phyloP scores from a whole-genome alignment of 2,888 invertebrate species.

The Marronus borbonicus region DNA sequence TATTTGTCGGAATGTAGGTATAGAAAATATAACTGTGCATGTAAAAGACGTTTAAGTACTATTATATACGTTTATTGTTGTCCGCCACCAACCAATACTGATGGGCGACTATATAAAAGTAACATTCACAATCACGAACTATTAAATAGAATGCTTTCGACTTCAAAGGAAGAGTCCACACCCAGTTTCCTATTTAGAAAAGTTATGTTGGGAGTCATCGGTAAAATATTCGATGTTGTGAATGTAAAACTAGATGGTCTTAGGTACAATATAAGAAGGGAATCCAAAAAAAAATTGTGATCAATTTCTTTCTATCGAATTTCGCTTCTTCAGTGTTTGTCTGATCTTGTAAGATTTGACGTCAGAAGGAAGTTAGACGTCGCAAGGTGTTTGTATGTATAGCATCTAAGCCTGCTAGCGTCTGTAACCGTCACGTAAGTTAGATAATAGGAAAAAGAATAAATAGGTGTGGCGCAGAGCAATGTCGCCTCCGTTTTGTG shows the following conservation, averaged over 20 bases:
- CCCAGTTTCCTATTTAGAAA: conserved; percentile 15
- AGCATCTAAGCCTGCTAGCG: too few relatives aligned
- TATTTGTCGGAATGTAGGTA: too few relatives aligned
- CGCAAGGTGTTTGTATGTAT: not conserved
- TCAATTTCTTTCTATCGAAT: too few relatives aligned
- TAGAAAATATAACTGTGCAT: too few relatives aligned
- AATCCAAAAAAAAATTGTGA: too few relatives aligned
- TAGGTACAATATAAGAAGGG: too few relatives aligned
- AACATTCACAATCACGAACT: not conserved
- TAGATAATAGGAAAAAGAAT: conserved; percentile 8
- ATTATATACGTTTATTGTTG: not conserved
- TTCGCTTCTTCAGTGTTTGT: too few relatives aligned
- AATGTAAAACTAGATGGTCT: too few relatives aligned
- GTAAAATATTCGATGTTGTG: conserved; percentile 1
- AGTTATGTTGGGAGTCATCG: not conserved
- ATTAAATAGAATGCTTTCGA: conserved; percentile 8
- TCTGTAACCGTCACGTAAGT: not conserved
- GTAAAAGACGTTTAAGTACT: too few relatives aligned
- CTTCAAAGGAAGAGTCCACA: conserved; percentile 13
- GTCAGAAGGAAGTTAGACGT: not conserved
- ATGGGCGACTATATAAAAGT: not conserved
- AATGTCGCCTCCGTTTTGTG: conserved; percentile 28
- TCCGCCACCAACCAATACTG: not conserved
- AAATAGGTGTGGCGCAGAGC: conserved; percentile 24
- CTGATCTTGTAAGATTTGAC: too few relatives aligned